A percentile compares a stretch with the other conserved stretches of the same genome.
Evolutionary conservation across 2,797 vertebrate genomes (phyloP).

Genomic region (Salmo trutta): DNA sequence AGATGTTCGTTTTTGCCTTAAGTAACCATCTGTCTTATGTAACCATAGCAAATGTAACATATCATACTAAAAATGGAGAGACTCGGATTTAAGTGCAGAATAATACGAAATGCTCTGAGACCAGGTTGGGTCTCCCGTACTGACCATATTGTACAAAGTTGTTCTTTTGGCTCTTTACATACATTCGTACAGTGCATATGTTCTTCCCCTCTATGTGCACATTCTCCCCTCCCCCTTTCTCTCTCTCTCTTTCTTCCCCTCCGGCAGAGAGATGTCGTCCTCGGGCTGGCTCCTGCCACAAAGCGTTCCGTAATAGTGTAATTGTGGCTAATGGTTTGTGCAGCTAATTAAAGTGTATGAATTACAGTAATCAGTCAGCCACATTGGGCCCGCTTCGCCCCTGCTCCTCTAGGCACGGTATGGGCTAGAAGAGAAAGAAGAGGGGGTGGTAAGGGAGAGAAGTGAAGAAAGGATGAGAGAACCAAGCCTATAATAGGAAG

Average conservation of each 20-base stretch:
- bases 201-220: background rate
- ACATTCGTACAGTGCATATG: constrained; percentile 5
- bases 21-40: no score
- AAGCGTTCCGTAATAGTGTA: constrained; percentile 99
- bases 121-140: no score
- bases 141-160: background rate
- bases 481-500: background rate
- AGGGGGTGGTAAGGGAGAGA: background rate
- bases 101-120: no score
- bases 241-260: constrained; percentile 17
- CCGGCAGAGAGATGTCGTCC: constrained; percentile 70
- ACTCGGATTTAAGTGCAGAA: no score
- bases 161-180: constrained; percentile 9
- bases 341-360: constrained; percentile 99
- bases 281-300: constrained; percentile 84
- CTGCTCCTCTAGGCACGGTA: constrained; percentile 70
- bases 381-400: constrained; percentile 75
- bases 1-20: no score
- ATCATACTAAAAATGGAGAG: no score
- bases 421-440: constrained; percentile 31
- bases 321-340: constrained; percentile 99
- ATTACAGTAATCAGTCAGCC: constrained; percentile 99
- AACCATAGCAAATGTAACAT: no score
- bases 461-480: background rate
- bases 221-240: constrained; percentile 11